Evolutionary conservation across 2,113 vertebrate genomes (phyloP).

Genomic region (Sturnus vulgaris): DNA sequence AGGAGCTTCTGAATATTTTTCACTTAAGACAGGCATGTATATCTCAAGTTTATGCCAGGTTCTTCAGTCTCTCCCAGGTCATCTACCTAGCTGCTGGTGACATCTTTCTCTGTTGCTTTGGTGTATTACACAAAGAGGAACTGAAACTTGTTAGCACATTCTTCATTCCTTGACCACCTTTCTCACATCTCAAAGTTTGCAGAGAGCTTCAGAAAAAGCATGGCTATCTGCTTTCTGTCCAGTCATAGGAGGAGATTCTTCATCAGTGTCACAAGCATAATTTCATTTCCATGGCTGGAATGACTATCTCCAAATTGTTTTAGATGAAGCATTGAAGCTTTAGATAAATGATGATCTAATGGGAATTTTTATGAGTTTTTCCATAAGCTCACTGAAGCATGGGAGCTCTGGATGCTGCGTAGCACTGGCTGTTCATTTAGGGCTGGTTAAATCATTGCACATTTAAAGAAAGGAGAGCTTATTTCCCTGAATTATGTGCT

Average conservation of each 20-base stretch:
- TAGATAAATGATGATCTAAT: slow-evolving; percentile 9
- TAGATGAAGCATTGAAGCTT: background rate
- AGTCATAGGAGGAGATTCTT: background rate
- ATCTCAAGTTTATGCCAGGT: background rate
- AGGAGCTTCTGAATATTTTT: background rate
- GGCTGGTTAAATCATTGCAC: background rate
- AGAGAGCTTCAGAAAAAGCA: background rate
- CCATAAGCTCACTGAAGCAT: background rate
- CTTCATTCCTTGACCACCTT: background rate
- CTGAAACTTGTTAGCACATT: background rate
- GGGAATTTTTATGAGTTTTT: background rate
- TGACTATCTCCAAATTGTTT: background rate
- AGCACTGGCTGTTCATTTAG: background rate
- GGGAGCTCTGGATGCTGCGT: background rate
- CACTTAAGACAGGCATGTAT: background rate
- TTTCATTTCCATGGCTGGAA: background rate
- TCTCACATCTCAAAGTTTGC: background rate
- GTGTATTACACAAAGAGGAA: background rate
- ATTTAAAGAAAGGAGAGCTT: slow-evolving; percentile 3
- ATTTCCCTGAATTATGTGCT: background rate
- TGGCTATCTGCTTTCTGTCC: background rate
- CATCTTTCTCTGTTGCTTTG: background rate
- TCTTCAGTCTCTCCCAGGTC: background rate
- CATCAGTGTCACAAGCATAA: background rate
- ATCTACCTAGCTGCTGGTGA: background rate